These are phyloP conservation scores for Perodicticus potto DNA, from an alignment of 2,797 vertebrate genomes.

Conservation along the genomic window DNA sequence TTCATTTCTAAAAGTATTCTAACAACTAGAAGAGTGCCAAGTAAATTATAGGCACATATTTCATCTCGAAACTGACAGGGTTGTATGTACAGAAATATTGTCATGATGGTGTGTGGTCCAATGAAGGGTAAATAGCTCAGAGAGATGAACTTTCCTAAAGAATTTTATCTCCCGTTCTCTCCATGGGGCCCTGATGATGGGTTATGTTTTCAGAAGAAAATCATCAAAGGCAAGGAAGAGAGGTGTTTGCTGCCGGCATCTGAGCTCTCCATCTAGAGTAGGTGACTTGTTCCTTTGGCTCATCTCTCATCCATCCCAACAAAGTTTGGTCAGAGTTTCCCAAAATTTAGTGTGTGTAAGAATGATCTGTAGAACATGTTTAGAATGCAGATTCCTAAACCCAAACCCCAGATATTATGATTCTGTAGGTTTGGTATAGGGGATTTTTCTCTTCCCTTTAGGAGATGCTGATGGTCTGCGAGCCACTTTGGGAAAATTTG, in stretches of 20 bases:
- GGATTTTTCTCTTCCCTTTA: background rate
- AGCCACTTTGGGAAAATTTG: background rate
- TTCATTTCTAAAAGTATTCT: slow-evolving; percentile 36
- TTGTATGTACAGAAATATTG: background rate
- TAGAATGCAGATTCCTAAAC: background rate
- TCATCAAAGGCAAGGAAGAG: background rate
- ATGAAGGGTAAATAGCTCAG: background rate
- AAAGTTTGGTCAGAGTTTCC: background rate
- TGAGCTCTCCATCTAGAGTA: background rate
- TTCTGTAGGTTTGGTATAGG: background rate
- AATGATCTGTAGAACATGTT: background rate
- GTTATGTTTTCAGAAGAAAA: background rate
- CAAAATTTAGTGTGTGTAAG: background rate
- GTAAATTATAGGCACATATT: background rate
- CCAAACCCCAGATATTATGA: background rate
- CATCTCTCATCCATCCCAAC: background rate
- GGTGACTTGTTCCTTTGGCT: background rate
- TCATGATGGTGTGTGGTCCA: background rate
- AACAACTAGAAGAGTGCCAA: background rate
- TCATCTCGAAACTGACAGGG: background rate
- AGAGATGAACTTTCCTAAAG: background rate
- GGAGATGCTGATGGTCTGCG: background rate
- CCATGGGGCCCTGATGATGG: background rate
- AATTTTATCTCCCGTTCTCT: slow-evolving; percentile 2
- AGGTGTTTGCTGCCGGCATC: background rate